Evolutionary conservation across 2,797 vertebrate genomes (phyloP), one percentile per base, ranked within the genome.

Genomic region (Astyanax mexicanus): DNA sequence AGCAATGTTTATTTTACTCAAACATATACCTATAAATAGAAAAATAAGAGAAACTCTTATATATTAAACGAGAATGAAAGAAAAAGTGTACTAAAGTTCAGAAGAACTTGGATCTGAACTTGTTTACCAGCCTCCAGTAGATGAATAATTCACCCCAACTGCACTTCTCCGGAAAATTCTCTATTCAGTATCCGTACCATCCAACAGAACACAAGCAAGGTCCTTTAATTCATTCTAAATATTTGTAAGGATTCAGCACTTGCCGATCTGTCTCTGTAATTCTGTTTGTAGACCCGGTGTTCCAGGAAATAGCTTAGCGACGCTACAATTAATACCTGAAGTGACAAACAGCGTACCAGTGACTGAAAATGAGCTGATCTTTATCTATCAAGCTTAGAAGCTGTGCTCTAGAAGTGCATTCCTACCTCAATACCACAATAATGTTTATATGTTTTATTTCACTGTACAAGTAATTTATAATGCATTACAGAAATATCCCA

Each of bases 91-190:
- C n/a, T n/a, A n/a, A n/a, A n/a, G n/a, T 6, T 3, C 37, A 44
- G 10, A 45, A 49, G 54, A 72, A 61, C 49, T 72, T 47, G 44
- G 38, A 19, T 1, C 8, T 27, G 1, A 0, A 6, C 1, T 62
- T 73, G 71, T 73, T 73, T 40, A 29, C 71, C 12, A n/a, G 2
- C 4, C 1, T 13, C 13, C 11, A 37, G 61, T 37, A 73, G 42
- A 3, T 40, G n/a, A n/a, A n/a, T 29, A 6, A 61, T 60, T 73
- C 29, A 40, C 19, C 2, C 38, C 4, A n/a, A n/a, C 38, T 17
- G 1, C 10, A 32, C 38, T 42, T 29, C 23, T 42, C 35, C 15
- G 32, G 25, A 64, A 17, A 15, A 32, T 32, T 57, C 13, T 58
- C 15, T n/a, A n/a, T n/a, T n/a, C 55, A 58, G 29, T 6, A 57